These are phyloP conservation scores for Sylvia atricapilla DNA, from an alignment of 2,113 vertebrate genomes.

Conservation along the genomic window DNA sequence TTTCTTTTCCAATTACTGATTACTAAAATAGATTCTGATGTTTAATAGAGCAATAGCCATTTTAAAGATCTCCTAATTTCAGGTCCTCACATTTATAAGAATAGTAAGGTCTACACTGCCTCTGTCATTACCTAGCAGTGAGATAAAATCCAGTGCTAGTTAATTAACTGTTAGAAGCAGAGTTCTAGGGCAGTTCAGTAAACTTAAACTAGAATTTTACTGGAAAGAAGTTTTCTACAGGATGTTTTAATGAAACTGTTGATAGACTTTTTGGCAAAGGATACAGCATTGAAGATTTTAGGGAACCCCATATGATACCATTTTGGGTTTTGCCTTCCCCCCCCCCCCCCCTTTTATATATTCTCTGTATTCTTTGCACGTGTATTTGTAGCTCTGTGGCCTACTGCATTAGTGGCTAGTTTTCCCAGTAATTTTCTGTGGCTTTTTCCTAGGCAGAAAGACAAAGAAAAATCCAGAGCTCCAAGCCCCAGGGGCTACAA, in stretches of 20 bases:
- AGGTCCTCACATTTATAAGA: background rate
- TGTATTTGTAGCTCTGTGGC: background rate
- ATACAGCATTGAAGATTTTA: background rate
- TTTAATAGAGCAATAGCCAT: background rate
- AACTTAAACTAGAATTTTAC: background rate
- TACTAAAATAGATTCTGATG: background rate
- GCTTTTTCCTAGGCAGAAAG: background rate
- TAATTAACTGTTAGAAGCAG: background rate
- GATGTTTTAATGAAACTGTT: background rate
- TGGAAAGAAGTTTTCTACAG: background rate
- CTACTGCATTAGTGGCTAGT: background rate
- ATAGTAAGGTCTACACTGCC: background rate
- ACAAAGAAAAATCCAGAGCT: background rate
- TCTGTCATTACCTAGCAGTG: background rate
- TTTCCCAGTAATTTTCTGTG: background rate
- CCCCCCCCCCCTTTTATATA: too few relatives aligned
- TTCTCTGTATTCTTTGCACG: background rate
- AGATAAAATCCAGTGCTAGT: background rate
- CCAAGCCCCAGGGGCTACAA: background rate
- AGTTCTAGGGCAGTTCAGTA: background rate
- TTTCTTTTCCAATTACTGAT: background rate
- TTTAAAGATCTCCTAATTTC: background rate
- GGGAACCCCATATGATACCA: background rate
- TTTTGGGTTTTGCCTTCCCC: background rate
- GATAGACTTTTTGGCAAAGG: background rate